Conservation (phyloP, 1,140 invertebrate species). For the Heliconius eleuchia region DNA sequence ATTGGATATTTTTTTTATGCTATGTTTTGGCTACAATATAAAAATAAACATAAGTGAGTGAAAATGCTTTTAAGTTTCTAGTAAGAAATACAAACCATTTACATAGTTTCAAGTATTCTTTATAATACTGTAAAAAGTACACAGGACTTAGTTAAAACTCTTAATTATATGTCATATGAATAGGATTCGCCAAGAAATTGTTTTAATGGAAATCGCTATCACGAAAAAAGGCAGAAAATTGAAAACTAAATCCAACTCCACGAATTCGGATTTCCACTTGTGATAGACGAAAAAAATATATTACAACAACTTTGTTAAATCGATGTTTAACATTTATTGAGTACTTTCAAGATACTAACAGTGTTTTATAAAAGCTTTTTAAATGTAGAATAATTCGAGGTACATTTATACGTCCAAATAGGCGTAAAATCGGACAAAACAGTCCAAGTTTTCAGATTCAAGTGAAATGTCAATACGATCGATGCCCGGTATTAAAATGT, state of each 20-base stretch:
- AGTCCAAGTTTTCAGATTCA: slow-evolving; percentile 31
- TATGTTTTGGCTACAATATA: too few relatives aligned
- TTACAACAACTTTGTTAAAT: not conserved
- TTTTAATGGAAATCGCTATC: not conserved
- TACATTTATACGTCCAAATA: slow-evolving; percentile 23
- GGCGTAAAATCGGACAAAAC: slow-evolving; percentile 29
- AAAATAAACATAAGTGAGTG: too few relatives aligned
- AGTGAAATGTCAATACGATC: slow-evolving; percentile 33
- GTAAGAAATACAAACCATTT: too few relatives aligned
- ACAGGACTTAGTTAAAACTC: too few relatives aligned
- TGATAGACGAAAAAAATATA: not conserved
- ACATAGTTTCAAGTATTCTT: too few relatives aligned
- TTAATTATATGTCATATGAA: too few relatives aligned
- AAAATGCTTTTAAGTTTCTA: too few relatives aligned
- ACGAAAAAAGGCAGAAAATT: slow-evolving; percentile 6
- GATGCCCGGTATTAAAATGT: slow-evolving; percentile 25
- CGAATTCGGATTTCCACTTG: not conserved
- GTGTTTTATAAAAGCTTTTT: slow-evolving; percentile 6
- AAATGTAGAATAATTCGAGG: slow-evolving; percentile 17
- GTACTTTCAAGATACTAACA: not conserved
- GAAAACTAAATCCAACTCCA: not conserved
- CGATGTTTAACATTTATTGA: slow-evolving; percentile 9
- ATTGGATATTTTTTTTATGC: too few relatives aligned
- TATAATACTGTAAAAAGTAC: too few relatives aligned
- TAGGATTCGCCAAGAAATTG: not conserved